Base-by-base conservation (phyloP, 2,888 invertebrate species). In the Drosophila fungiperda region DNA sequence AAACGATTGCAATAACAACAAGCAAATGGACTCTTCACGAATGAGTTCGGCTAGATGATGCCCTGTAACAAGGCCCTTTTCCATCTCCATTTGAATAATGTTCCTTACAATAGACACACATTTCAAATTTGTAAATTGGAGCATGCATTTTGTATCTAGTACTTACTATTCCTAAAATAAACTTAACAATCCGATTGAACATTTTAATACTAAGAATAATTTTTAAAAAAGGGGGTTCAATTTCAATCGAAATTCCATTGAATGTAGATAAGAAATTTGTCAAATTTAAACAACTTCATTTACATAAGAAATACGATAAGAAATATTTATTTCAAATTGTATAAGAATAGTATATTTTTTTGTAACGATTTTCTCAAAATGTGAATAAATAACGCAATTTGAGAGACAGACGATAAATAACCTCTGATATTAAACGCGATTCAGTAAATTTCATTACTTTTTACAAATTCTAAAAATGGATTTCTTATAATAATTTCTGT, bases 1-100 rank as follows among this genome's bases (percentile, higher is more conserved):
- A 87, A 90, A 88, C 88, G 75, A 83, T 79, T 81, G 76, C 70
- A 76, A 64, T 26, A 76, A 67, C 67, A 57, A 32, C 32, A 57
- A 40, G n/a, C n/a, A 17, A 29, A 11, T 3, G 29, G 50, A 11
- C 29, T 11, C n/a, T 29, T 29, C 1, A 38, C 7, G 12, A 3
- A 2, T 15, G 15, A 5, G 40, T 29, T 20, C 29, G 15, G 3
- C 32, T 15, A 6, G 15, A 3, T 23, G 42, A 32, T 33, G 33
- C 42, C 11, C 42, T 42, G 42, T 32, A 11, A 23, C 8, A 45
- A 23, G 15, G 4, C 1, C 1, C 4, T 45, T 15, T 2, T 8
- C 32, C 33, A 20, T 0, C 15, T 40, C 8, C 40, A n/a, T 29
- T 6, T 29, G 0, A 29, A 5, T 29, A 6, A 1, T 29, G 29